A percentile compares a stretch with the other conserved stretches of the same genome.
These are phyloP conservation scores for Theocolax elegans DNA, from an alignment of 1,140 invertebrate species.

Conservation along the genomic window DNA sequence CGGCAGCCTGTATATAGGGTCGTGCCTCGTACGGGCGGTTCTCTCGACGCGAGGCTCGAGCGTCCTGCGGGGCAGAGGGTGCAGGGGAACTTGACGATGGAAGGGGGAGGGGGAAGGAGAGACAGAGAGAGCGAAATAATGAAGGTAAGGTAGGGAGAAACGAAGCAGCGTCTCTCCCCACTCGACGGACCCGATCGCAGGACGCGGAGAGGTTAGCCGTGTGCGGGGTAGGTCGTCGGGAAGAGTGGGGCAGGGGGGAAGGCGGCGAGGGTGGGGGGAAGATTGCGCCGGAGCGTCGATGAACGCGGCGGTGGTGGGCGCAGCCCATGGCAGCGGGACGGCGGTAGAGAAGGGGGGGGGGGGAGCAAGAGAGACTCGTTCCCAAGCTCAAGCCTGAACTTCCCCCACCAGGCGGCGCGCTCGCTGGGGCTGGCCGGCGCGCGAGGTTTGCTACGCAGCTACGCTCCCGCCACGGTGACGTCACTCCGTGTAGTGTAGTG, in stretches of 20 bases:
- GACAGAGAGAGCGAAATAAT: slow-evolving; percentile 54
- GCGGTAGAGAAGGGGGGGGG: not conserved
- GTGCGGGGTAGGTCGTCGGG: not conserved
- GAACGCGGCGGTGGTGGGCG: not conserved
- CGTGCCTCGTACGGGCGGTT: not conserved
- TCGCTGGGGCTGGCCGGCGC: slow-evolving; percentile 23
- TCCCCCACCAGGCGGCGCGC: slow-evolving; percentile 28
- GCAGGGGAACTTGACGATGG: too few species aligned
- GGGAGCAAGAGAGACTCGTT: slow-evolving; percentile 14
- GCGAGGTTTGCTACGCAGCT: slow-evolving; percentile 32
- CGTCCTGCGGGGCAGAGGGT: too few species aligned
- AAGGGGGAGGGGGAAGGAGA: slow-evolving; percentile 52
- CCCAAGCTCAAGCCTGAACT: slow-evolving; percentile 20
- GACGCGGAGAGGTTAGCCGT: too few species aligned
- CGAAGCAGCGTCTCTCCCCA: slow-evolving; percentile 4
- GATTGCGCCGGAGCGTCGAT: too few species aligned
- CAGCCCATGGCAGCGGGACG: too few species aligned
- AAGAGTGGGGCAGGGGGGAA: not conserved
- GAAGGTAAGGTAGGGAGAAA: too few species aligned
- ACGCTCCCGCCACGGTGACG: slow-evolving; percentile 69
- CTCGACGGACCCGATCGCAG: too few species aligned
- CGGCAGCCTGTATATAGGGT: slow-evolving; percentile 32
- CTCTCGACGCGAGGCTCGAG: not conserved
- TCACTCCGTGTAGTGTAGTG: slow-evolving; percentile 70
- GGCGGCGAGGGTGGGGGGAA: not conserved